phyloP scores from a whole-genome alignment of 2,888 invertebrate species.

The Lasius fuliginosus region DNA sequence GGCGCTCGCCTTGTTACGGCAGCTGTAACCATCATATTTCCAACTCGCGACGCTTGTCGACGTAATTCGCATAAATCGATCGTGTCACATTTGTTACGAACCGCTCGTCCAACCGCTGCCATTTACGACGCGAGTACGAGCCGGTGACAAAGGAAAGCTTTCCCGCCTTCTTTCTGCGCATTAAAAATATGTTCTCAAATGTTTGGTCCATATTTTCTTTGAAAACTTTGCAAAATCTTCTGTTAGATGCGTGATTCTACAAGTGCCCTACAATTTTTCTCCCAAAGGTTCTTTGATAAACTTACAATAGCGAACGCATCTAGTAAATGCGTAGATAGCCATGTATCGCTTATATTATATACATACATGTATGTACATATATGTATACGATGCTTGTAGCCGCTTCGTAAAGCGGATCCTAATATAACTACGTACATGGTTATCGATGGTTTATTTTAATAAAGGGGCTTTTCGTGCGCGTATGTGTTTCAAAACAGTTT shows the following conservation, averaged over 20 bases:
- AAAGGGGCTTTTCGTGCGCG: background rate
- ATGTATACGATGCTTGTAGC: background rate
- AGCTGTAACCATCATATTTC: constrained; percentile 27
- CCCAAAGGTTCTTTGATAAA: background rate
- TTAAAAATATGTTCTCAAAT: background rate
- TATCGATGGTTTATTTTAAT: background rate
- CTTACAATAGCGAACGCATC: background rate
- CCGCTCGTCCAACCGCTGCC: too few relatives aligned
- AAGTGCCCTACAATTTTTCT: background rate
- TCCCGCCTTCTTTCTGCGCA: background rate
- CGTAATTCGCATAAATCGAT: constrained; percentile 49
- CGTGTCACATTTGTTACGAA: constrained; percentile 17
- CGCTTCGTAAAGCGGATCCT: background rate
- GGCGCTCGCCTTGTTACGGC: background rate
- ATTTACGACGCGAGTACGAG: constrained; percentile 4
- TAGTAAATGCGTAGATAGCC: background rate
- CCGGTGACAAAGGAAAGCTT: background rate
- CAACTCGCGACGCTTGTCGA: constrained; percentile 26
- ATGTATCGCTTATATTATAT: background rate
- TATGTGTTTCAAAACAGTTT: background rate
- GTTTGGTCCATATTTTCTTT: constrained; percentile 11
- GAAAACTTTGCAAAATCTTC: constrained; percentile 21
- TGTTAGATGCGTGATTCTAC: background rate
- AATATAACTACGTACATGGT: background rate
- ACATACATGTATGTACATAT: background rate